Conservation (phyloP, 2,797 vertebrate genomes). For the Sternotherus odoratus region DNA sequence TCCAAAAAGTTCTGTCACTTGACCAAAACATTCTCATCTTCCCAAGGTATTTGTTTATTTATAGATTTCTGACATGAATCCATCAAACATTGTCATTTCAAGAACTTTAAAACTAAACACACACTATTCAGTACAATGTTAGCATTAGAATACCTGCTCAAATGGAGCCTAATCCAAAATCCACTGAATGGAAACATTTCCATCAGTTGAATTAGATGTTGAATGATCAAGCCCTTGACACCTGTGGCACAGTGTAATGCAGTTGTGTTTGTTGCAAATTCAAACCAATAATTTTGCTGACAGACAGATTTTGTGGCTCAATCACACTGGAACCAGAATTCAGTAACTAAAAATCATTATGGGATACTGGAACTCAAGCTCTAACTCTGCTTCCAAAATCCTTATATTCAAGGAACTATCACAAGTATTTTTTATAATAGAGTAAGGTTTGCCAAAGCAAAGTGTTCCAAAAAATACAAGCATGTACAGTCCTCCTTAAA, state of each 20-base stretch:
- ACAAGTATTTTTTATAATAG: not conserved
- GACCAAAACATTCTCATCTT: not conserved
- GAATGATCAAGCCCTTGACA: not conserved
- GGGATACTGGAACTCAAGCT: fast-evolving
- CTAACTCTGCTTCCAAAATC: not conserved
- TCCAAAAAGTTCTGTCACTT: not conserved
- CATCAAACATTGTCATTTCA: not conserved
- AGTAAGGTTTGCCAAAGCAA: not conserved
- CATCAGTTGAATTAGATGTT: fast-evolving
- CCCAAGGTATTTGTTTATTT: not conserved
- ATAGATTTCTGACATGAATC: not conserved
- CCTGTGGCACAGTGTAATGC: not conserved
- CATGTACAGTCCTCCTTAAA: not conserved
- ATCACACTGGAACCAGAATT: not conserved
- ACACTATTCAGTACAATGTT: fast-evolving
- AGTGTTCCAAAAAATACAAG: not conserved
- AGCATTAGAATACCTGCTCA: fast-evolving
- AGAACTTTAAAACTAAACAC: fast-evolving
- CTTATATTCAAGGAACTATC: not conserved
- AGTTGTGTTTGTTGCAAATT: not conserved
- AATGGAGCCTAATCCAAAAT: fast-evolving
- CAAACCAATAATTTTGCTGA: not conserved
- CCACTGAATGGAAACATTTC: fast-evolving
- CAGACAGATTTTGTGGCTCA: not conserved
- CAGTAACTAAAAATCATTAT: not conserved